A percentile compares a stretch with the other conserved stretches of the same genome.
Evolutionary conservation across 2,113 vertebrate species (phyloP).

Genomic region (Scatophagus argus): DNA sequence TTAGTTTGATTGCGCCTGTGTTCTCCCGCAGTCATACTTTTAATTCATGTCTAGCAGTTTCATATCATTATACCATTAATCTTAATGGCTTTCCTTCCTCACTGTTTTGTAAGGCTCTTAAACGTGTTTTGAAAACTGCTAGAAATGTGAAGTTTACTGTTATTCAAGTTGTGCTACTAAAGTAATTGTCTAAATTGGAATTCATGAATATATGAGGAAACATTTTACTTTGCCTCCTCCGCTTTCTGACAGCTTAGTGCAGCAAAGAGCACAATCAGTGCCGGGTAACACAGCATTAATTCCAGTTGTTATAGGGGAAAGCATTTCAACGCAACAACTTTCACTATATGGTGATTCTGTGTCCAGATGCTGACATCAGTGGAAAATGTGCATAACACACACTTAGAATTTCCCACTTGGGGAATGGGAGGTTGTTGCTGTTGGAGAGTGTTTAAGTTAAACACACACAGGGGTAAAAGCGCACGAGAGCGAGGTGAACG

Average conservation of each 20-base stretch:
- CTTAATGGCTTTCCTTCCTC: slow-evolving; percentile 47
- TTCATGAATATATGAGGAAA: slow-evolving; percentile 57
- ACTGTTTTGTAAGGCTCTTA: slow-evolving; percentile 27
- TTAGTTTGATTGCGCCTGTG: slow-evolving; percentile 15
- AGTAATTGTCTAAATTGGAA: slow-evolving; percentile 58
- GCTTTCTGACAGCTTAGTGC: slow-evolving; percentile 59
- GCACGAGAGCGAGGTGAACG: neutral
- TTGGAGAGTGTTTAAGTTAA: slow-evolving; percentile 64
- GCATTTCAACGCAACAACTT: slow-evolving; percentile 40
- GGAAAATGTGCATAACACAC: slow-evolving; percentile 63
- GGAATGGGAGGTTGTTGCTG: slow-evolving; percentile 58
- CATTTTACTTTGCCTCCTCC: slow-evolving; percentile 47
- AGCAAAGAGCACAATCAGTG: slow-evolving; percentile 56
- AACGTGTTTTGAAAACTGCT: slow-evolving; percentile 53
- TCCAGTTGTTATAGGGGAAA: slow-evolving; percentile 21
- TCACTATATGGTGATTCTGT: slow-evolving; percentile 49
- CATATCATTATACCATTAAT: slow-evolving; percentile 50
- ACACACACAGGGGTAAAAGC: slow-evolving; percentile 23
- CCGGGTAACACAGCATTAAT: slow-evolving; percentile 46
- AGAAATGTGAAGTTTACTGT: slow-evolving; percentile 48
- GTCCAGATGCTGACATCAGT: slow-evolving; percentile 71
- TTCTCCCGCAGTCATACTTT: slow-evolving; percentile 38
- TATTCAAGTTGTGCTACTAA: slow-evolving; percentile 44
- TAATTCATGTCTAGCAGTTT: slow-evolving; percentile 49
- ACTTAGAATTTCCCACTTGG: slow-evolving; percentile 46